Conservation (phyloP, 1,140 invertebrate species). For the Drosophila bipectinata region DNA sequence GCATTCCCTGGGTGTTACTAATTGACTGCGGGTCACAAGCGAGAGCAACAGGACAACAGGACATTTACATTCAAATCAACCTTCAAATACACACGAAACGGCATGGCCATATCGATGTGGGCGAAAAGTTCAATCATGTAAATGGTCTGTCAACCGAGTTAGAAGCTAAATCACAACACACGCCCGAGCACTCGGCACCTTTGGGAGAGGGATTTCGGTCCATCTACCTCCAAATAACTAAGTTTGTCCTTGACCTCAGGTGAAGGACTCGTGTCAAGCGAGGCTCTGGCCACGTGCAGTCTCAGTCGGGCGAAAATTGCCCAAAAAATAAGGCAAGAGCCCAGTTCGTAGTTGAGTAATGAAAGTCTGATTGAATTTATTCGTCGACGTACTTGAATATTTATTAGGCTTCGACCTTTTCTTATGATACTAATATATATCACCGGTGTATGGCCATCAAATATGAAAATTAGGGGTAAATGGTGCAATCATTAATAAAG, state of each 20-base stretch:
- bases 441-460: neutral
- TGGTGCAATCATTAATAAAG: no score
- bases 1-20: slow-evolving; percentile 21
- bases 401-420: slow-evolving; percentile 36
- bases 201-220: neutral
- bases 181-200: neutral
- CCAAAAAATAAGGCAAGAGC: neutral
- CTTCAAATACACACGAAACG: neutral
- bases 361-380: neutral
- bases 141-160: slow-evolving; percentile 34
- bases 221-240: slow-evolving; percentile 12
- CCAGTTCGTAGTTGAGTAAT: slow-evolving; percentile 7
- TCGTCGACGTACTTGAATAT: slow-evolving; percentile 19
- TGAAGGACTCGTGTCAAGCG: slow-evolving; percentile 36
- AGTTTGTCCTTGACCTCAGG: slow-evolving; percentile 34
- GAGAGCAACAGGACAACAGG: slow-evolving; percentile 37
- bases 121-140: slow-evolving; percentile 46
- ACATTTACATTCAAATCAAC: slow-evolving; percentile 39
- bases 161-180: slow-evolving; percentile 38
- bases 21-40: slow-evolving; percentile 30
- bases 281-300: slow-evolving; percentile 15
- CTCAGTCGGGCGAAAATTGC: neutral
- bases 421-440: slow-evolving; percentile 1
- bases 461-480: neutral
- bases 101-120: neutral